A percentile compares a stretch with the other conserved stretches of the same genome.
phyloP scores from a whole-genome alignment of 1,140 invertebrate species.

The Pantala flavescens region DNA sequence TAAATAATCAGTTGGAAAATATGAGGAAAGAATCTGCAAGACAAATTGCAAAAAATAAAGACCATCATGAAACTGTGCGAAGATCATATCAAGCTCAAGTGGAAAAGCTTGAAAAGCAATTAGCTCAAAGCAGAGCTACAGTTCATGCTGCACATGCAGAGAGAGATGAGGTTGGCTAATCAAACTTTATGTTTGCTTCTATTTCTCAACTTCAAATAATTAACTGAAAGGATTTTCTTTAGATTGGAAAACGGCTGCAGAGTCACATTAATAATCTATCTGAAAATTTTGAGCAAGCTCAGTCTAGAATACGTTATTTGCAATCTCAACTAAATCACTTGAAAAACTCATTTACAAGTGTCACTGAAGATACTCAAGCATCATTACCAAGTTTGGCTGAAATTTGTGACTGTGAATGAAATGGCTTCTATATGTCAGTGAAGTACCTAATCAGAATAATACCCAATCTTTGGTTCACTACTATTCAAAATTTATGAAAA shows the following conservation, averaged over 20 bases:
- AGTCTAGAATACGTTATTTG: constrained; percentile 48
- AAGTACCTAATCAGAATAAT: too few species aligned
- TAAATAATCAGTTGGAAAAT: constrained; percentile 32
- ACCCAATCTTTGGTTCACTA: too few species aligned
- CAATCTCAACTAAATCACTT: constrained; percentile 52
- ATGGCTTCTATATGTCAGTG: not conserved
- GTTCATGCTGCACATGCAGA: constrained; percentile 52
- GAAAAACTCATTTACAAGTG: constrained; percentile 37
- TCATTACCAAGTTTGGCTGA: not conserved
- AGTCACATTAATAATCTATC: constrained; percentile 52
- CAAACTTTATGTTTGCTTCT: constrained; percentile 19
- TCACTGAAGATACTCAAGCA: not conserved
- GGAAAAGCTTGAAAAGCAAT: constrained; percentile 49
- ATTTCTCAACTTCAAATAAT: not conserved
- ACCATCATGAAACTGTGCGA: constrained; percentile 49
- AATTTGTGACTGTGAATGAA: not conserved
- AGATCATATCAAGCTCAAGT: constrained; percentile 50
- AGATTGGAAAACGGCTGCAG: constrained; percentile 55
- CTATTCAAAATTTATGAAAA: too few species aligned
- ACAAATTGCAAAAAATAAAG: constrained; percentile 54
- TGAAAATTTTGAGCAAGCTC: constrained; percentile 55
- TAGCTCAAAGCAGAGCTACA: constrained; percentile 48
- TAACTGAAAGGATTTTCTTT: constrained; percentile 17
- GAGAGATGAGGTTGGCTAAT: constrained; percentile 44
- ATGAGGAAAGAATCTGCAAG: constrained; percentile 58